Evolutionary conservation across 2,888 invertebrate genomes (phyloP), one percentile per base, ranked within the genome.

Genomic region (Zygaena filipendulae): DNA sequence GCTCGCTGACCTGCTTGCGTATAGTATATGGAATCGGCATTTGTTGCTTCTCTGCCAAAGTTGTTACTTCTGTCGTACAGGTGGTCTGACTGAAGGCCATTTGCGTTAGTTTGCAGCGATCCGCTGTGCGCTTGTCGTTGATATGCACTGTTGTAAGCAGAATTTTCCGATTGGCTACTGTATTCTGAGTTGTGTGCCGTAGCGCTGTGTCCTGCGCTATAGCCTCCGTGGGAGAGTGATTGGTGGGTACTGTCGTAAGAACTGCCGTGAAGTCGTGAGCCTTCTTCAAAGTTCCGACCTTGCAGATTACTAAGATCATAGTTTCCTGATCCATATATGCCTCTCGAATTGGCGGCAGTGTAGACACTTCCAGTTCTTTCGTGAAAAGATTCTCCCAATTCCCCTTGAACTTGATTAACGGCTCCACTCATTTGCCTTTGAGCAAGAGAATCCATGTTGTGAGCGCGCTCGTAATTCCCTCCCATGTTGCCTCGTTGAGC

Each of bases 401-500:
- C 80, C 9, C 71, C 71, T 31, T 77, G 59, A 4, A 75, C 70
- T 44, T 70, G 70, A 23, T 47, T 54, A 5, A 74, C 64, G 2
- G 72, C 52, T 6, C 68, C 67, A 27, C 77, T 64, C 74, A 81
- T 70, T 48, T 81, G 81, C 31, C 69, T 53, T 37, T 80, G 79
- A 8, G 81, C 81, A 21, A 72, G 40, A 1, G 42, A 33, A 39
- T 81, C 81, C 81, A 81, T 81, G 38, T 81, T 81, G 38, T 80
- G 80, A 3, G 81, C 68, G 14, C 55, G 57, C 52, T 81, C 81
- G 40, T 59, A 81, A 40, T 81, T 81, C 2, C 80, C 80, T 9
- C 80, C 80, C 75, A 77, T 69, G 35, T 81, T 81, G n/a, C 81
- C 81, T 42, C 77, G 57, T 36, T 80, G 80, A 6, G 81, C 70